Percentiles rank a stretch among this genome's conserved stretches.
phyloP scores from a whole-genome alignment of 2,888 invertebrate genomes.

The Gari tellinella region DNA sequence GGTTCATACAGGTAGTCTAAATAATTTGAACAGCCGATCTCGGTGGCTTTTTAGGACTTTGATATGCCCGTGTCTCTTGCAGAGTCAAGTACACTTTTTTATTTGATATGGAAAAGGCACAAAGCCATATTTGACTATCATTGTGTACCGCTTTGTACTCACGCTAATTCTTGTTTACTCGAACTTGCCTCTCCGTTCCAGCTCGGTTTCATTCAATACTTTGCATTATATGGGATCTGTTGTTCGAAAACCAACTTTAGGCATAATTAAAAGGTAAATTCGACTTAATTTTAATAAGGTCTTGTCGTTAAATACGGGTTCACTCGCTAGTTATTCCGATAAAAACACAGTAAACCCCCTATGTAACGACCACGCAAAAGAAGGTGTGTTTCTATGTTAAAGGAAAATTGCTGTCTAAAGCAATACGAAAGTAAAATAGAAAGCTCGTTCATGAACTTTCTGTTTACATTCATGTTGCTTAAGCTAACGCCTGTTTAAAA shows the following conservation, averaged over 20 bases:
- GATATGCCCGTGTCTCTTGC: not conserved
- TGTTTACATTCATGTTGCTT: too few species aligned
- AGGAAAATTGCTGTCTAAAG: too few species aligned
- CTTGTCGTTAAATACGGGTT: constrained; percentile 31
- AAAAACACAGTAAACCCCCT: too few species aligned
- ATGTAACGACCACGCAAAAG: too few species aligned
- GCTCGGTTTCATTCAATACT: not conserved
- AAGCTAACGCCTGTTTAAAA: too few species aligned
- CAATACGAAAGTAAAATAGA: too few species aligned
- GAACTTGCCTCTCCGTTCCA: constrained; percentile 13
- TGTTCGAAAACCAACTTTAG: constrained; percentile 2
- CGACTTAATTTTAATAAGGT: constrained; percentile 39
- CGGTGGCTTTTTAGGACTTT: too few species aligned
- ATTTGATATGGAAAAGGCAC: constrained; percentile 18
- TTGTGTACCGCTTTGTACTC: constrained; percentile 15
- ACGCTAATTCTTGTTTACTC: constrained; percentile 37
- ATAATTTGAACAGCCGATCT: too few species aligned
- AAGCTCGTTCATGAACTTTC: too few species aligned
- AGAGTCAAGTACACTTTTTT: constrained; percentile 50
- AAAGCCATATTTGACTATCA: constrained; percentile 34
- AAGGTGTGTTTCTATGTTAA: too few species aligned
- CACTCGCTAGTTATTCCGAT: constrained; percentile 21
- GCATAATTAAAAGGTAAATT: constrained; percentile 42
- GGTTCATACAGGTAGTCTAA: too few species aligned
- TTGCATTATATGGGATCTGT: not conserved